Evolutionary conservation across 2,797 vertebrate genomes (phyloP).

Genomic region (Gymnothorax javanicus): DNA sequence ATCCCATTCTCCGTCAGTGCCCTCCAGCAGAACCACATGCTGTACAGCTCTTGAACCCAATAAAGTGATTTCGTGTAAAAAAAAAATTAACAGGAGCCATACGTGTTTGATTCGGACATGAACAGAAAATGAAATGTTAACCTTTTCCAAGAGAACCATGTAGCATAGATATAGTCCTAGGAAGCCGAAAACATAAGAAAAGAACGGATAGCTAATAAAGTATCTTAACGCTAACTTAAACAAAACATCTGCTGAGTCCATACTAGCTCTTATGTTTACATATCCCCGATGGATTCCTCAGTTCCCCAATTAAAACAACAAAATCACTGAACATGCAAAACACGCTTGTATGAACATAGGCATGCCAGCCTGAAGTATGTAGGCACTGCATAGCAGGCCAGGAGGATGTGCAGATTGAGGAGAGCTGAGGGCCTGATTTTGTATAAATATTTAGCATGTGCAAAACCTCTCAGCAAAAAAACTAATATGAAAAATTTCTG

Average conservation of each 20-base stretch:
- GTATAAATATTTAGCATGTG: too few species aligned
- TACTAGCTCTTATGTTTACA: not conserved
- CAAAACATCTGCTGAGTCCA: not conserved
- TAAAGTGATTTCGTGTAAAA: not conserved
- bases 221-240: not conserved
- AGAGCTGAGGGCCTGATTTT: not conserved
- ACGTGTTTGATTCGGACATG: not conserved
- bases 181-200: not conserved
- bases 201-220: not conserved
- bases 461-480: too few species aligned
- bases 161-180: not conserved
- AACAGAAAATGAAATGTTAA: not conserved
- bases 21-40: not conserved
- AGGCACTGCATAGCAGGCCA: not conserved
- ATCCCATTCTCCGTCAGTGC: not conserved
- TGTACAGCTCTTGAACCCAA: not conserved
- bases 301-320: not conserved
- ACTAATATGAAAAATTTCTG: too few species aligned
- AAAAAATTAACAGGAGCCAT: not conserved
- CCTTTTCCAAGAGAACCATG: not conserved
- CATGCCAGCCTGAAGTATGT: not conserved
- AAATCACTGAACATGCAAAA: not conserved
- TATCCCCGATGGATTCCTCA: not conserved
- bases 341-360: not conserved
- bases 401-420: not conserved